These are phyloP conservation scores for Brotula barbata DNA, from an alignment of 2,797 vertebrate species.

Conservation along the genomic window DNA sequence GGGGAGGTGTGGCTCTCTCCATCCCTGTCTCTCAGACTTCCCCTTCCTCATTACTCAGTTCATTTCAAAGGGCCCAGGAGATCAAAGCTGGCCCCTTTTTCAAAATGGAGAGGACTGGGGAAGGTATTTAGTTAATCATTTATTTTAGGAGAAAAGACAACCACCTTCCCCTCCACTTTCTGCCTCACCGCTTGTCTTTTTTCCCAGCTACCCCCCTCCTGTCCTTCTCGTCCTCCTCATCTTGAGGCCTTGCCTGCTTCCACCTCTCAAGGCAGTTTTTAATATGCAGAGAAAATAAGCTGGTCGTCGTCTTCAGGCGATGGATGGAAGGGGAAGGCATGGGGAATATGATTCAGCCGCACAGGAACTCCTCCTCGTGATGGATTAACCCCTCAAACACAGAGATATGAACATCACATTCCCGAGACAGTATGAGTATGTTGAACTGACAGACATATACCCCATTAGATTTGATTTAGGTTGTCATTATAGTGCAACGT, in stretches of 20 bases:
- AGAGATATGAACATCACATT: slow-evolving; percentile 23
- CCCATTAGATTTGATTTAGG: slow-evolving; percentile 50
- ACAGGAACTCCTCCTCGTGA: slow-evolving; percentile 51
- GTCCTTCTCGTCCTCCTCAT: slow-evolving; percentile 22
- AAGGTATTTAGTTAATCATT: slow-evolving; percentile 73
- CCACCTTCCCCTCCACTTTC: slow-evolving; percentile 38
- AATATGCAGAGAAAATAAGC: slow-evolving; percentile 69
- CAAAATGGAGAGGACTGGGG: slow-evolving; percentile 65
- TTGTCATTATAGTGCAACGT: not conserved
- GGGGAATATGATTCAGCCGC: slow-evolving; percentile 52
- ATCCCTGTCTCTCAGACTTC: slow-evolving; percentile 33
- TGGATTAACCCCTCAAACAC: slow-evolving; percentile 60
- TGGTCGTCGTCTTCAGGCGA: slow-evolving; percentile 54
- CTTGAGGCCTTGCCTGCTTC: slow-evolving; percentile 50
- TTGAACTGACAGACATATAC: slow-evolving; percentile 39
- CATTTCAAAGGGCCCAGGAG: slow-evolving; percentile 72
- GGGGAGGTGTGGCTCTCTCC: slow-evolving; percentile 44
- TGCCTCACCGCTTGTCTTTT: slow-evolving; percentile 44
- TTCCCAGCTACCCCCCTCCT: not conserved
- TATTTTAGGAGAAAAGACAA: slow-evolving; percentile 52
- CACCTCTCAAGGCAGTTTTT: slow-evolving; percentile 53
- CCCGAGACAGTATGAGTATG: slow-evolving; percentile 1
- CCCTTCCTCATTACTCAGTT: slow-evolving; percentile 41
- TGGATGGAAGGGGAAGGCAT: slow-evolving; percentile 51
- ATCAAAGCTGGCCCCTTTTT: slow-evolving; percentile 73